Percentiles rank a stretch among this genome's conserved stretches.
phyloP scores from a whole-genome alignment of 1,140 invertebrate genomes.

The Drosophila serrata region DNA sequence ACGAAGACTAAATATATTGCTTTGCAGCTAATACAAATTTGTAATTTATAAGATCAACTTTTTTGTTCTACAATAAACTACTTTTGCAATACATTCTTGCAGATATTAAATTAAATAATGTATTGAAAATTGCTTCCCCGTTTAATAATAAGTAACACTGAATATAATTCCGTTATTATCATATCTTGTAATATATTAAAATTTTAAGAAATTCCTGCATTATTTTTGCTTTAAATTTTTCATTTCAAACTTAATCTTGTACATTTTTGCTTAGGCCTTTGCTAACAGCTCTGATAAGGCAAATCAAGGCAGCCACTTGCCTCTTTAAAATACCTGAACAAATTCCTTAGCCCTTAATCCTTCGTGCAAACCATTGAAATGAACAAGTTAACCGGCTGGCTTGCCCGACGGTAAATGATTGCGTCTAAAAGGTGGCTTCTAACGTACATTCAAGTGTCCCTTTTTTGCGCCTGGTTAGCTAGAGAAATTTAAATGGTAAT shows the following conservation, averaged over 20 bases:
- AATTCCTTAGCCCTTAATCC: conserved; percentile 19
- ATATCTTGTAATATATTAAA: not conserved
- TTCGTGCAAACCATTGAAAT: conserved; percentile 1
- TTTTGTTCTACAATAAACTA: too few relatives aligned
- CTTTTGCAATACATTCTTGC: too few relatives aligned
- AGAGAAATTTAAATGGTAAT: conserved; percentile 76
- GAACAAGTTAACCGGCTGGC: conserved; percentile 2
- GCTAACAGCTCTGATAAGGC: not conserved
- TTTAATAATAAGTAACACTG: too few relatives aligned
- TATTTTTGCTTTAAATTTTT: not conserved
- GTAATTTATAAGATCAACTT: too few relatives aligned
- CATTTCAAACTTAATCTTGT: not conserved
- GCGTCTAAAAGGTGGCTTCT: conserved; percentile 50
- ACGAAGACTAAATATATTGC: too few relatives aligned
- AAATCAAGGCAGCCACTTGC: too few relatives aligned
- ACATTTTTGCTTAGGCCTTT: not conserved
- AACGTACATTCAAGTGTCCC: conserved; percentile 60
- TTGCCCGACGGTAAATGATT: conserved; percentile 48
- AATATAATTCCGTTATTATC: not conserved
- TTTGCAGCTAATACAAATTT: too few relatives aligned
- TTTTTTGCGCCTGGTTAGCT: conserved; percentile 74
- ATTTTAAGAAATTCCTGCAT: not conserved
- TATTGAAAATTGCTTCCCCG: too few relatives aligned
- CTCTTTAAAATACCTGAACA: conserved; percentile 6
- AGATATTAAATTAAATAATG: too few relatives aligned